phyloP scores from a whole-genome alignment of 2,797 vertebrate species.

The Spinus olivaceus region DNA sequence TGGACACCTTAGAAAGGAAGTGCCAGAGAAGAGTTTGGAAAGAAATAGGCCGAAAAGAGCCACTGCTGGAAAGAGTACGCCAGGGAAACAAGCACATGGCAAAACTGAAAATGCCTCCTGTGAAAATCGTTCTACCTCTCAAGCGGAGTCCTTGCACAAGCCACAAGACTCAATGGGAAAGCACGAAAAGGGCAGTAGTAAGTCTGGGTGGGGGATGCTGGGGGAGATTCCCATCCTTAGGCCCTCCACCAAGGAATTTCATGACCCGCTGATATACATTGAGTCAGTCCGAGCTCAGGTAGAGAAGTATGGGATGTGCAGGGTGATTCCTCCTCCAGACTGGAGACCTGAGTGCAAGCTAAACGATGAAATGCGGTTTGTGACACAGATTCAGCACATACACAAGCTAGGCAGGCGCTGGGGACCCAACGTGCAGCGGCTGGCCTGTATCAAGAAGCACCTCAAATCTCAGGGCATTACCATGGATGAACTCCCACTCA shows the following conservation, averaged over 20 bases:
- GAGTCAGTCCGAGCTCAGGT: slow-evolving; percentile 90
- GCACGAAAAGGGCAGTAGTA: slow-evolving; percentile 80
- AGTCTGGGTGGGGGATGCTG: slow-evolving; percentile 85
- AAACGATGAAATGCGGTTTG: slow-evolving; percentile 98
- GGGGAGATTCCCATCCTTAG: slow-evolving; percentile 88
- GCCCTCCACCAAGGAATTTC: slow-evolving; percentile 91
- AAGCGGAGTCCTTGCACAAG: slow-evolving; percentile 85
- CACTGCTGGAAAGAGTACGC: slow-evolving; percentile 87
- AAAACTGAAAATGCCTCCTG: slow-evolving; percentile 83
- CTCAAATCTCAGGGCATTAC: slow-evolving; percentile 99
- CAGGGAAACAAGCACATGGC: slow-evolving; percentile 95
- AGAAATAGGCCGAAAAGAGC: slow-evolving; percentile 92
- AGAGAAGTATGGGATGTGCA: slow-evolving; percentile 93
- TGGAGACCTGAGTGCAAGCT: slow-evolving; percentile 99
- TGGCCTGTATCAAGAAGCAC: slow-evolving; percentile 99
- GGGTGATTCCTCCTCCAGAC: slow-evolving; percentile 91
- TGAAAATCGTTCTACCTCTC: slow-evolving; percentile 91
- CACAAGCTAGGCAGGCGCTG: slow-evolving; percentile 98
- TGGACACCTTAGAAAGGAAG: slow-evolving; percentile 85
- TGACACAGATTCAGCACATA: slow-evolving; percentile 97
- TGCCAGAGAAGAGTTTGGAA: slow-evolving; percentile 82
- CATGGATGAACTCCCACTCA: slow-evolving; percentile 98
- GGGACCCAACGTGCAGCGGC: slow-evolving; percentile 97
- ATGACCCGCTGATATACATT: slow-evolving; percentile 95
- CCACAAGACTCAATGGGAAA: slow-evolving; percentile 81